A percentile compares a stretch with the other conserved stretches of the same genome.
Evolutionary conservation across 2,888 invertebrate genomes (phyloP).

Genomic region (Thalpophila matura): DNA sequence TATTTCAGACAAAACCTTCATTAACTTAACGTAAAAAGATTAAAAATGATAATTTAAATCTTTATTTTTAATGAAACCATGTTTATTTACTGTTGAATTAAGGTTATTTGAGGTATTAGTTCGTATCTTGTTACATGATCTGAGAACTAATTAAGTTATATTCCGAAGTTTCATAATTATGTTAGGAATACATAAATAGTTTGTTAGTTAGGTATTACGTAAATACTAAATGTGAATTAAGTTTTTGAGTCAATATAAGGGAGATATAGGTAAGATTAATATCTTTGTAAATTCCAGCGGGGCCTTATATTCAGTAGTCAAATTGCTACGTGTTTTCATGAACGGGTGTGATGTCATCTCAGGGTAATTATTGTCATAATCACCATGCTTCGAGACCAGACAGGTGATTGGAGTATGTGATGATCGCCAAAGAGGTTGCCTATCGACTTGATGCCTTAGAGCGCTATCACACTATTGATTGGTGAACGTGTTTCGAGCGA

Average conservation of each 20-base stretch:
- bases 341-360: no score
- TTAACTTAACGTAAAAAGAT: conserved; percentile 40
- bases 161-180: conserved; percentile 32
- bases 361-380: no score
- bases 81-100: background rate
- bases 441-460: no score
- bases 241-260: conserved; percentile 24
- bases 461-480: no score
- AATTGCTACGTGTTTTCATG: no score
- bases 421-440: no score
- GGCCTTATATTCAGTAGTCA: no score
- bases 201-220: background rate
- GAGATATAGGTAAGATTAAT: no score
- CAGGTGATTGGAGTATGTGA: no score
- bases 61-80: conserved; percentile 11
- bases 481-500: no score
- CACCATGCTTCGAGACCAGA: no score
- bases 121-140: background rate
- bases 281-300: no score
- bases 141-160: conserved; percentile 15
- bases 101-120: conserved; percentile 1
- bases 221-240: conserved; percentile 4
- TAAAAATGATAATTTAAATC: conserved; percentile 36
- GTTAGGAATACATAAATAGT: conserved; percentile 14
- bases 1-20: conserved; percentile 54